phyloP scores from a whole-genome alignment of 2,113 vertebrate genomes.

The Hyla sarda region DNA sequence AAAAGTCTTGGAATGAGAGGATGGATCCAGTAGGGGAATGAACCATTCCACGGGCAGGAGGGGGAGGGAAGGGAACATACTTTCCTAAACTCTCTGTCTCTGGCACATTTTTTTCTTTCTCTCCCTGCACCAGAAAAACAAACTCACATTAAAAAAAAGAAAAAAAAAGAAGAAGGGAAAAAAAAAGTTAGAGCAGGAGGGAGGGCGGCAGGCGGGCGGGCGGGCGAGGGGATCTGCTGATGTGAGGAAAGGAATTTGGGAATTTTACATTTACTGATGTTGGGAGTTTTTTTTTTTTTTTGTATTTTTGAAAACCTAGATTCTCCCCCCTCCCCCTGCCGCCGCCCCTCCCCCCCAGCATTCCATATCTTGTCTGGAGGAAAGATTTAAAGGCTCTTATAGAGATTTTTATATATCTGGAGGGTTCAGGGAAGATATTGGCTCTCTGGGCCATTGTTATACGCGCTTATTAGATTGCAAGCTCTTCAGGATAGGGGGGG shows the following conservation, averaged over 20 bases:
- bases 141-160: slow-evolving; percentile 28
- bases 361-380: slow-evolving; percentile 49
- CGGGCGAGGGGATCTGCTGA: slow-evolving; percentile 36
- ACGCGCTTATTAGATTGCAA: background rate
- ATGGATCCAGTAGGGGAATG: slow-evolving; percentile 53
- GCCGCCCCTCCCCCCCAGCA: slow-evolving; percentile 56
- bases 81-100: slow-evolving; percentile 53
- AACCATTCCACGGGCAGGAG: slow-evolving; percentile 49
- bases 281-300: slow-evolving; percentile 21
- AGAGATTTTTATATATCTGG: background rate
- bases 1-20: slow-evolving; percentile 60
- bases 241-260: slow-evolving; percentile 54
- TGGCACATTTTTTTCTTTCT: slow-evolving; percentile 48
- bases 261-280: slow-evolving; percentile 38
- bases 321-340: slow-evolving; percentile 3
- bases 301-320: slow-evolving; percentile 9
- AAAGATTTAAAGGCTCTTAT: slow-evolving; percentile 19
- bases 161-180: no score
- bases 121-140: slow-evolving; percentile 62
- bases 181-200: background rate
- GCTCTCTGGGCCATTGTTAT: background rate
- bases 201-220: background rate
- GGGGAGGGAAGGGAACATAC: slow-evolving; percentile 52
- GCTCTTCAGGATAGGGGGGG: background rate
- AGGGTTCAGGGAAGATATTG: no score